Conservation (phyloP, 2,888 invertebrate species). For the Muschampia plurimacula region DNA sequence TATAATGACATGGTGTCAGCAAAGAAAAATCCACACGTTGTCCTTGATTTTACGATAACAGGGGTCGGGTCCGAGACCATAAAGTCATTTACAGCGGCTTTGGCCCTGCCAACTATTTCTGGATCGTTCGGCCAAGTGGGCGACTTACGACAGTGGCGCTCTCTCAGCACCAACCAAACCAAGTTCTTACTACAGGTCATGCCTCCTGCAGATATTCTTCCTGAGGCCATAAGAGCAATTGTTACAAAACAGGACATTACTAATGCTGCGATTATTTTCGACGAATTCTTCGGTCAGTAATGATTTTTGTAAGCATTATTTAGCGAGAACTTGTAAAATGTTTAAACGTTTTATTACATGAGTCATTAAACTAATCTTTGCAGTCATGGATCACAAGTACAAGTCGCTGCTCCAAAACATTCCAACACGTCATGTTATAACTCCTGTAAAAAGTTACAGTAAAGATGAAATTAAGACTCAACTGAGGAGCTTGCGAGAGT, state of each 20-base stretch:
- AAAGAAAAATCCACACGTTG: slow-evolving; percentile 90
- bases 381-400: slow-evolving; percentile 97
- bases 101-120: slow-evolving; percentile 93
- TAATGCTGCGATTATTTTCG: slow-evolving; percentile 96
- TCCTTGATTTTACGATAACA: slow-evolving; percentile 93
- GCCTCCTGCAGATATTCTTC: slow-evolving; percentile 94
- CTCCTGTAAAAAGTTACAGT: slow-evolving; percentile 85
- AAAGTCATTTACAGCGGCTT: slow-evolving; percentile 92
- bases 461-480: slow-evolving; percentile 89
- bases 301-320: slow-evolving; percentile 30
- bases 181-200: slow-evolving; percentile 93
- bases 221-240: slow-evolving; percentile 93
- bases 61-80: slow-evolving; percentile 94
- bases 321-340: slow-evolving; percentile 31
- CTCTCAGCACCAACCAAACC: slow-evolving; percentile 88
- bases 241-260: slow-evolving; percentile 94
- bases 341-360: slow-evolving; percentile 41
- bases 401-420: slow-evolving; percentile 95
- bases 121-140: slow-evolving; percentile 94
- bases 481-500: slow-evolving; percentile 89
- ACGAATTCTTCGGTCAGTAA: slow-evolving; percentile 91
- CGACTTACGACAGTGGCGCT: slow-evolving; percentile 93
- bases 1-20: slow-evolving; percentile 88
- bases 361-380: slow-evolving; percentile 48
- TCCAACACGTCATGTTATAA: slow-evolving; percentile 95